These are phyloP conservation scores for Oophaga pumilio DNA, from an alignment of 2,113 vertebrate genomes.

Conservation along the genomic window DNA sequence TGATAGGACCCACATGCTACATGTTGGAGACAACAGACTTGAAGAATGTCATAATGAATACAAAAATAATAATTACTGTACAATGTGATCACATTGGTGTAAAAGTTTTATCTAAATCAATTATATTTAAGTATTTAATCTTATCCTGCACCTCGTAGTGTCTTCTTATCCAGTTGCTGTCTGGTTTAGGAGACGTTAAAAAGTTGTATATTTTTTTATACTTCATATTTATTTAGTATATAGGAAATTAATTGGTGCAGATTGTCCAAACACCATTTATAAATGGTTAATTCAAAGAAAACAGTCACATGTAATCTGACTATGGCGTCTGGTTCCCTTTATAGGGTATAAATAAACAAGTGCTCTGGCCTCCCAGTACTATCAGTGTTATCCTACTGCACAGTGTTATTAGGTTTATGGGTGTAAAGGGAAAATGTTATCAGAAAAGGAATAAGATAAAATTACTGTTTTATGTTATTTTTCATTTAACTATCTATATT, in stretches of 20 bases:
- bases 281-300: background rate
- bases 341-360: background rate
- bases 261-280: conserved; percentile 5
- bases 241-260: background rate
- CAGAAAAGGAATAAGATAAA: too few species aligned
- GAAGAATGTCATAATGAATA: too few species aligned
- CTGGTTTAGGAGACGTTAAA: background rate
- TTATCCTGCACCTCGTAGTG: background rate
- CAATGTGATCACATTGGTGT: background rate
- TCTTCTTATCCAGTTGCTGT: background rate
- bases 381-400: background rate
- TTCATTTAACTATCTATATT: too few species aligned
- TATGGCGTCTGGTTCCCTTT: background rate
- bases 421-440: too few species aligned
- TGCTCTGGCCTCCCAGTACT: background rate
- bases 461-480: too few species aligned
- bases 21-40: too few species aligned
- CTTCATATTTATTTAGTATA: background rate
- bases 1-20: too few species aligned
- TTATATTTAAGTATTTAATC: background rate
- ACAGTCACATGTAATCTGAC: background rate
- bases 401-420: background rate
- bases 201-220: background rate
- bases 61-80: too few species aligned
- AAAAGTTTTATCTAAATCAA: background rate